Evolutionary conservation across 2,888 invertebrate genomes (phyloP).

Genomic region (Dione juno): DNA sequence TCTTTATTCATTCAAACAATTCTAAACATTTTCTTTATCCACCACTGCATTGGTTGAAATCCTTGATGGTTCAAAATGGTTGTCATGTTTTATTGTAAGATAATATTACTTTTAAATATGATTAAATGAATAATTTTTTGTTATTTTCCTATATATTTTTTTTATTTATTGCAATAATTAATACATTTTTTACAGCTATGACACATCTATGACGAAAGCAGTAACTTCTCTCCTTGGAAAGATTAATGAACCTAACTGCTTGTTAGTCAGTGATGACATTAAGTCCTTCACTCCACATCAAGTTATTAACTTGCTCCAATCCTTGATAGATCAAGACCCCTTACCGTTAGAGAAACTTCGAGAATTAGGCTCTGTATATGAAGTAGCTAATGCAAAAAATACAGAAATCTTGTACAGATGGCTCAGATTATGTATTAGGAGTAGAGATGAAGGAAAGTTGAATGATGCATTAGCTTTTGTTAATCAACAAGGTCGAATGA

Average conservation of each 20-base stretch:
- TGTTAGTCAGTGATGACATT: conserved; percentile 79
- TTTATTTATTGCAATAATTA: too few relatives aligned
- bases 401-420: conserved; percentile 91
- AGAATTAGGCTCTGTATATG: conserved; percentile 86
- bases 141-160: too few relatives aligned
- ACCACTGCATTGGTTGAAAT: too few relatives aligned
- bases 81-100: too few relatives aligned
- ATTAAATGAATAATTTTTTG: too few relatives aligned
- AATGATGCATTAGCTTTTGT: conserved; percentile 89
- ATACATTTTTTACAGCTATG: conserved; percentile 83
- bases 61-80: too few relatives aligned
- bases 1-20: too few relatives aligned
- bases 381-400: conserved; percentile 86
- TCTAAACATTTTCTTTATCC: too few relatives aligned
- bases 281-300: conserved; percentile 84
- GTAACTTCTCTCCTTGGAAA: conserved; percentile 82
- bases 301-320: conserved; percentile 86
- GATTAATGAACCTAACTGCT: conserved; percentile 61
- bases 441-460: conserved; percentile 87
- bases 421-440: conserved; percentile 90
- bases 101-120: too few relatives aligned
- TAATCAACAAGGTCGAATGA: conserved; percentile 94
- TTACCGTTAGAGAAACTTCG: conserved; percentile 83
- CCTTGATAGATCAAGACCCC: conserved; percentile 82
- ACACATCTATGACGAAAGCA: conserved; percentile 84